phyloP scores from a whole-genome alignment of 2,113 vertebrate species.

The Eolophus roseicapilla region DNA sequence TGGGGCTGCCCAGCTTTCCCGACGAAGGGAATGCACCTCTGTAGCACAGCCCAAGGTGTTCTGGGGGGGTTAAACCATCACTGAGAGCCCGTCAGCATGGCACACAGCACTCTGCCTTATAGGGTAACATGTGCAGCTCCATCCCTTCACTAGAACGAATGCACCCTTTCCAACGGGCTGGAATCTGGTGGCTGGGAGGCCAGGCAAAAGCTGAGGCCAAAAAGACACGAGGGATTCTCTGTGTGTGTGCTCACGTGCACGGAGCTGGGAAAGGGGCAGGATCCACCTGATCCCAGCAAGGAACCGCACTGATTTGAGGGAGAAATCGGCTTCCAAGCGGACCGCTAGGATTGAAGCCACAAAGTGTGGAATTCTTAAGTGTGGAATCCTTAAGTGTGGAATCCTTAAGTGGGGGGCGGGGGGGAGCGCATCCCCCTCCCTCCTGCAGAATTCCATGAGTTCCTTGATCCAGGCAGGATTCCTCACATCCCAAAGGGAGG shows the following conservation, averaged over 20 bases:
- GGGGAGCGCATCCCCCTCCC: background rate
- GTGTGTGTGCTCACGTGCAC: accelerated
- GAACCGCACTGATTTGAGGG: background rate
- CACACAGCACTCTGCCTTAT: background rate
- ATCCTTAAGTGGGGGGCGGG: no score
- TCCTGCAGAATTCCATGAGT: background rate
- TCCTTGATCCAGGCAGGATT: background rate
- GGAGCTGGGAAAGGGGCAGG: background rate
- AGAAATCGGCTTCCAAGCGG: background rate
- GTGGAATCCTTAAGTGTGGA: background rate
- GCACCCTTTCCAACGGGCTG: background rate
- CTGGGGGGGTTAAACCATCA: background rate
- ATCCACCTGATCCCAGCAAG: background rate
- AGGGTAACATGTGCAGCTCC: background rate
- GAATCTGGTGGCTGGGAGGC: background rate
- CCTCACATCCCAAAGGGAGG: background rate
- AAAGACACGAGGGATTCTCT: accelerated
- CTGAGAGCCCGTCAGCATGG: background rate
- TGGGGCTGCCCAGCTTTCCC: background rate
- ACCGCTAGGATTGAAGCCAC: background rate
- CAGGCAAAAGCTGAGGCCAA: background rate
- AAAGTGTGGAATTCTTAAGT: background rate
- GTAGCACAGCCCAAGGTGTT: background rate
- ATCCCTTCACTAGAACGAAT: background rate
- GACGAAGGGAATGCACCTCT: background rate